A percentile compares a stretch with the other conserved stretches of the same genome.
Conservation (phyloP, 2,113 vertebrate genomes). For the Sakesphorus luctuosus region DNA sequence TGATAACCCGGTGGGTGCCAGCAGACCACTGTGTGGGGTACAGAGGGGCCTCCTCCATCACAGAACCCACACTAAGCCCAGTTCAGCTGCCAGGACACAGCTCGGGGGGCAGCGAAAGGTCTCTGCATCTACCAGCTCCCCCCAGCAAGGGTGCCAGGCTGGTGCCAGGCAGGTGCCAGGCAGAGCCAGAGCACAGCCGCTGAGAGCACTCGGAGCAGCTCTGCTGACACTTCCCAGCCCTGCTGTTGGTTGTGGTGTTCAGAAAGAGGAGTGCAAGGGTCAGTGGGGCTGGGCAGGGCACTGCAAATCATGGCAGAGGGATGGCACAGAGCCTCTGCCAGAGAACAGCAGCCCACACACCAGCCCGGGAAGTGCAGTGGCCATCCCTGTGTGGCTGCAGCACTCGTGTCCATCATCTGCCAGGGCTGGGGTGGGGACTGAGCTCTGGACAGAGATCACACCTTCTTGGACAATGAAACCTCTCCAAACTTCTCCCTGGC, state of each 20-base stretch:
- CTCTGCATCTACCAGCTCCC: not conserved
- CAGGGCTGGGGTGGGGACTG: not conserved
- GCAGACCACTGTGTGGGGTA: not conserved
- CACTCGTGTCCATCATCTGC: not conserved
- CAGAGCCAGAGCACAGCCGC: not conserved
- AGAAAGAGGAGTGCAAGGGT: not conserved
- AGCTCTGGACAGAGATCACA: not conserved
- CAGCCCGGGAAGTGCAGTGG: rapidly evolving
- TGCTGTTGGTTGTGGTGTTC: not conserved
- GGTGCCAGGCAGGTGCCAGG: rapidly evolving
- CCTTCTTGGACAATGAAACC: rapidly evolving
- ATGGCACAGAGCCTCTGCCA: not conserved
- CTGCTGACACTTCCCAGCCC: not conserved
- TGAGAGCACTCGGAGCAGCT: rapidly evolving
- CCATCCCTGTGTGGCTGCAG: not conserved
- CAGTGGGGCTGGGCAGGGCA: not conserved
- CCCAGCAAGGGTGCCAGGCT: too few species aligned
- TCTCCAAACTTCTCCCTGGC: not conserved
- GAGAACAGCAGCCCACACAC: not conserved
- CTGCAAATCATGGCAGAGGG: not conserved
- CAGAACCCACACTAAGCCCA: not conserved
- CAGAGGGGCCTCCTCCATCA: not conserved
- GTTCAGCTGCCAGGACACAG: not conserved
- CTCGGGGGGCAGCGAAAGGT: not conserved
- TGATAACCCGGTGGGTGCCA: not conserved